Percentiles rank a stretch among this genome's conserved stretches.
Conservation (phyloP, 2,888 invertebrate species). For the Leptinotarsa rubiginosa region DNA sequence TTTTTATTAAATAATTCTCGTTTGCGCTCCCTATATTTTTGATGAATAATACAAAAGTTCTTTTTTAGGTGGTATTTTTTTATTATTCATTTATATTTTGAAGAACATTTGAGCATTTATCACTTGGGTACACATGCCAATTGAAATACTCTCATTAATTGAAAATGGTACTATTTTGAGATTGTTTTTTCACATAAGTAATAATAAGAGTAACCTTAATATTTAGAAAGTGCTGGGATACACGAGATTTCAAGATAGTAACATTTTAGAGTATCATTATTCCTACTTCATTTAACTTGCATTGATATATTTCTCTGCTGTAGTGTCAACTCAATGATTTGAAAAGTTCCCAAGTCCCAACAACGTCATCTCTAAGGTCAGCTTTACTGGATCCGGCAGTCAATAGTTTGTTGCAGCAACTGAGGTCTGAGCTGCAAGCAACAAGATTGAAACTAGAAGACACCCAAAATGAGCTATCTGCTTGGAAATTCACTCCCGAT, state of each 20-base stretch:
- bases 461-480: slow-evolving; percentile 96
- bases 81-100: neutral
- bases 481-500: slow-evolving; percentile 99
- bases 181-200: neutral
- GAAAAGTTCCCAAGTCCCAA: slow-evolving; percentile 88
- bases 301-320: slow-evolving; percentile 32
- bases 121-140: neutral
- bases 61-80: neutral
- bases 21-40: neutral
- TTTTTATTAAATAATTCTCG: no score
- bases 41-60: neutral
- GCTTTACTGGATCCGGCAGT: slow-evolving; percentile 95
- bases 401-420: slow-evolving; percentile 90
- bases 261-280: neutral
- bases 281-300: slow-evolving; percentile 7
- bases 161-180: neutral
- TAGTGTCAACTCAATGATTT: slow-evolving; percentile 94
- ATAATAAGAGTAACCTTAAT: neutral
- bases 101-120: slow-evolving; percentile 10
- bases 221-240: neutral
- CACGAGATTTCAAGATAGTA: slow-evolving; percentile 1
- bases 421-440: slow-evolving; percentile 89
- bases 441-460: slow-evolving; percentile 93
- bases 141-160: neutral
- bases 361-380: slow-evolving; percentile 79